Percentiles rank a stretch among this genome's conserved stretches.
phyloP scores from a whole-genome alignment of 2,113 vertebrate species.

The Ceuthmochares aereus region DNA sequence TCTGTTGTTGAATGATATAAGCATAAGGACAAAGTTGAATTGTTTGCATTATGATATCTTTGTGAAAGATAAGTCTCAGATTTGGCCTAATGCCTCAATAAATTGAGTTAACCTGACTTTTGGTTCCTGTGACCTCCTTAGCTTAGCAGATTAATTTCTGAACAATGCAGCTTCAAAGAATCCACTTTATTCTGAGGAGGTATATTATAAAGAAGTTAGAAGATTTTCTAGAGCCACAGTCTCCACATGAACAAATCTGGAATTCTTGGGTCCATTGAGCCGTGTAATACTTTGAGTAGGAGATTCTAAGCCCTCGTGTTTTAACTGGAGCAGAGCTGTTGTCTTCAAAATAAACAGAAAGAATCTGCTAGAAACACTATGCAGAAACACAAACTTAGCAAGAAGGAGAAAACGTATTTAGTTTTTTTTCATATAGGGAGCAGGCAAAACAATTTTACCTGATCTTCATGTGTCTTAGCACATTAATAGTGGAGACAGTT shows the following conservation, averaged over 20 bases:
- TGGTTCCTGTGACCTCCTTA: neutral
- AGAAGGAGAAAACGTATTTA: neutral
- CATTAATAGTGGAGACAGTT: neutral
- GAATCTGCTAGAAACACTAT: neutral
- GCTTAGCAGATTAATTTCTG: slow-evolving; percentile 1
- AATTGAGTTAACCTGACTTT: slow-evolving; percentile 14
- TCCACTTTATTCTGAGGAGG: neutral
- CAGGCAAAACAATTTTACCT: neutral
- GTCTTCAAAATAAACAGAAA: neutral
- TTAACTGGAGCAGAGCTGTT: neutral
- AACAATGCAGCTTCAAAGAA: neutral
- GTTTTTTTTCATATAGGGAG: neutral
- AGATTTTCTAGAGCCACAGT: neutral
- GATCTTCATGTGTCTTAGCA: neutral
- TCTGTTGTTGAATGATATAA: neutral
- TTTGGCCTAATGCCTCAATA: neutral
- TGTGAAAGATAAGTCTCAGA: neutral
- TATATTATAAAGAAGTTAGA: neutral
- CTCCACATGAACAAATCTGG: neutral
- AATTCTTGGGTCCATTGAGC: neutral
- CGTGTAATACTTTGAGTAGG: neutral
- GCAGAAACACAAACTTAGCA: neutral
- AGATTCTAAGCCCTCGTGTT: neutral
- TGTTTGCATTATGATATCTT: neutral
- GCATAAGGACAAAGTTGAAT: neutral